Conservation (phyloP, 2,797 vertebrate genomes). For the Numenius phaeopus region DNA sequence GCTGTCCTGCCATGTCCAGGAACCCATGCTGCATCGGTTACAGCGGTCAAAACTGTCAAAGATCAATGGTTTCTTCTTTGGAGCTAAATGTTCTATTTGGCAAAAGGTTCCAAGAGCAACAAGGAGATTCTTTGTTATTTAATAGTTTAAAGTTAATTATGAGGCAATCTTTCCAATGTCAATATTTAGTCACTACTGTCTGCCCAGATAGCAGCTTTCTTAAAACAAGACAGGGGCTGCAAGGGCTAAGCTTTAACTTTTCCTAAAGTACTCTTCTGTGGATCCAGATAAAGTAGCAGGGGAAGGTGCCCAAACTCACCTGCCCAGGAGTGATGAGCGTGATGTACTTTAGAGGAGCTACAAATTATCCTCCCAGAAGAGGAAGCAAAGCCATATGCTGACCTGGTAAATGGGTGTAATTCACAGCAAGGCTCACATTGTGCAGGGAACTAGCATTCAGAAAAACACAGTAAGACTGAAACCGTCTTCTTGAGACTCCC, state of each 20-base stretch:
- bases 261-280: not conserved
- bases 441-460: not conserved
- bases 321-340: not conserved
- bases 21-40: rapidly evolving
- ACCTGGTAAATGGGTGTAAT: not conserved
- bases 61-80: not conserved
- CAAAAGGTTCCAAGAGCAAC: not conserved
- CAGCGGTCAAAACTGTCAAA: not conserved
- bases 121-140: not conserved
- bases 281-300: not conserved
- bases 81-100: not conserved
- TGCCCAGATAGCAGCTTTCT: not conserved
- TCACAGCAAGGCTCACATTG: rapidly evolving
- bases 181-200: not conserved
- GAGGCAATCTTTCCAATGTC: not conserved
- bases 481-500: rapidly evolving
- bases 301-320: not conserved
- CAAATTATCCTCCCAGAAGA: not conserved
- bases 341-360: not conserved
- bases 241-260: not conserved
- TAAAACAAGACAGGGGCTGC: not conserved
- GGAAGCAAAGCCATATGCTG: not conserved
- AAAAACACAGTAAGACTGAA: not conserved
- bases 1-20: not conserved
- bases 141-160: not conserved